Evolutionary conservation across 2,888 invertebrate species (phyloP), one percentile per base, ranked within the genome.

Genomic region (Leptinotarsa haldemani): DNA sequence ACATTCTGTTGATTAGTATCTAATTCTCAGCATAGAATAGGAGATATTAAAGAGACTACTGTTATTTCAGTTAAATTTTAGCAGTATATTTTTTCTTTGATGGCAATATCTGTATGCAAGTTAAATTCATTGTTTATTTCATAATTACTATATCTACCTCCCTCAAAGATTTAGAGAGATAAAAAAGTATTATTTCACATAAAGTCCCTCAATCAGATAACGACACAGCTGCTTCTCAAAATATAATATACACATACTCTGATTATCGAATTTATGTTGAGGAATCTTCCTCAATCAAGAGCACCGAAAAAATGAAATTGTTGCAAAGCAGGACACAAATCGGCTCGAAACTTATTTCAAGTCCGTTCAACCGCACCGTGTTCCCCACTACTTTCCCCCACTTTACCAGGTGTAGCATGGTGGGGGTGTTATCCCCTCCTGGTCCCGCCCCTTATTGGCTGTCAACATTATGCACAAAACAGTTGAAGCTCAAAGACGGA

Each of bases 391-490:
- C 68, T 70, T 65, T 53, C 69, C 75, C 79, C 74, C 74, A 73
- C 74, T 69, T 71, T 73, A n/a, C 70, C 76, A 85, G 85, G 85
- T 85, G 85, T 83, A 80, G 80, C 78, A 80, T 82, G 82, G 86
- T 83, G 85, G 86, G 85, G 84, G 85, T 82, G 82, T 81, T 82
- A 86, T 85, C 87, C 88, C 87, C 87, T 83, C 87, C 84, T 80
- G 81, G 86, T 83, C 85, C 87, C 87, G 87, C 87, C 87, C 86
- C 87, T 86, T 86, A 86, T 86, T 87, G 87, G 86, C 86, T 86
- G 85, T 86, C 86, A 86, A 86, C 85, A 86, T 85, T 86, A 87
- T 85, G 86, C 86, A 86, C 85, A 86, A 86, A 86, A 86, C 87
- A 88, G 88, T 88, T 85, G 85, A 87, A 87, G 87, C 84, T 84